Evolutionary conservation across 2,888 invertebrate genomes (phyloP).

Genomic region (Xylocampa areola): DNA sequence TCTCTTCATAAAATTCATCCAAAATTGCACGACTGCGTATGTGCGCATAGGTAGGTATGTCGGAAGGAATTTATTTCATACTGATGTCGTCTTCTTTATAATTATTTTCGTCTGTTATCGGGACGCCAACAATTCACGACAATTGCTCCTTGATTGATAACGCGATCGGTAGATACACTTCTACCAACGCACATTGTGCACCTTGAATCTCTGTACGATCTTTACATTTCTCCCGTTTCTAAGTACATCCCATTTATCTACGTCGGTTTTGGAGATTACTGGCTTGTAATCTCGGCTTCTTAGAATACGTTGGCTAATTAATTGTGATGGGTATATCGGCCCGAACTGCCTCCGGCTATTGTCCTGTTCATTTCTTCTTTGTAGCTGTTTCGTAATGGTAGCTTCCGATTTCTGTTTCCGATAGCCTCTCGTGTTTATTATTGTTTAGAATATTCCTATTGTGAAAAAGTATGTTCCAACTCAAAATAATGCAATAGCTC

Average conservation of each 20-base stretch:
- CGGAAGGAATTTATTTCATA: constrained; percentile 1
- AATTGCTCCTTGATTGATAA: constrained; percentile 42
- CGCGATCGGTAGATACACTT: constrained; percentile 8
- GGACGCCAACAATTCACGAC: constrained; percentile 25
- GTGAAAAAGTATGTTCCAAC: background rate
- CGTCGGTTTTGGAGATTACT: constrained; percentile 10
- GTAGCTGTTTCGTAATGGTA: background rate
- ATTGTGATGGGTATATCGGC: constrained; percentile 10
- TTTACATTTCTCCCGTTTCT: constrained; percentile 7
- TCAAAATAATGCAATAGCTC: background rate
- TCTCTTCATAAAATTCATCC: background rate
- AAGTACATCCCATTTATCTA: constrained; percentile 6
- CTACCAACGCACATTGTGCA: background rate
- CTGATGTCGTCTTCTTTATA: constrained; percentile 18
- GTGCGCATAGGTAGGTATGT: no score
- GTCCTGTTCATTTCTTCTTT: background rate
- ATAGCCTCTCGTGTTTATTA: background rate
- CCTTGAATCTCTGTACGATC: background rate
- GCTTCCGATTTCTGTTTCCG: no score
- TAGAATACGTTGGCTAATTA: constrained; percentile 18
- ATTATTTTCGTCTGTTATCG: constrained; percentile 28
- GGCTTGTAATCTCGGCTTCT: constrained; percentile 15
- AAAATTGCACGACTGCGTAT: no score
- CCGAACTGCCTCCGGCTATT: constrained; percentile 1
- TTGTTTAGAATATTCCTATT: constrained; percentile 1